A percentile compares a stretch with the other conserved stretches of the same genome.
phyloP scores from a whole-genome alignment of 2,797 vertebrate genomes.

The Gambusia yucatana region DNA sequence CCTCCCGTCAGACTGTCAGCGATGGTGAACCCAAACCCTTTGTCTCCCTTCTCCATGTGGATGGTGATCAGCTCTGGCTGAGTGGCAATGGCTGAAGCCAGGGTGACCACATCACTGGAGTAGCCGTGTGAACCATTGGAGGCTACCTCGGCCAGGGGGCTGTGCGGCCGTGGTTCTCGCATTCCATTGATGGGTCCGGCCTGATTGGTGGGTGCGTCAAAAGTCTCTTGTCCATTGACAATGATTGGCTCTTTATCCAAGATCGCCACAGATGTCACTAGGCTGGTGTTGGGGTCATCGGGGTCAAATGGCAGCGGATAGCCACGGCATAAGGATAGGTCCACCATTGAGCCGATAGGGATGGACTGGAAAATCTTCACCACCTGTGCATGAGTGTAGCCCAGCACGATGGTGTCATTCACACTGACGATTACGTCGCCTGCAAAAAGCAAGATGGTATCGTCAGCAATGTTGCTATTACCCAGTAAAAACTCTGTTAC shows the following conservation, averaged over 20 bases:
- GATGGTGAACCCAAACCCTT: constrained; percentile 98
- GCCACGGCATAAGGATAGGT: constrained; percentile 96
- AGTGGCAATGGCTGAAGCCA: constrained; percentile 96
- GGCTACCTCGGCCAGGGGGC: constrained; percentile 75
- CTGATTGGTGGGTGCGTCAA: constrained; percentile 85
- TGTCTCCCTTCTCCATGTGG: constrained; percentile 97
- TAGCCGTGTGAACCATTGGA: constrained; percentile 87
- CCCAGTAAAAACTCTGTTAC: constrained; percentile 1
- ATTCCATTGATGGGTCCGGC: constrained; percentile 81
- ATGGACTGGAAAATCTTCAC: constrained; percentile 99
- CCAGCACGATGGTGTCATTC: constrained; percentile 96
- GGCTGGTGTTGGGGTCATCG: constrained; percentile 96
- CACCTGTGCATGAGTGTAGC: constrained; percentile 98
- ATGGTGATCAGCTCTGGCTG: constrained; percentile 98
- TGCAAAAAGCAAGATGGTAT: constrained; percentile 51
- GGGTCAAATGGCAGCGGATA: constrained; percentile 98
- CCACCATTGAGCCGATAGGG: constrained; percentile 96
- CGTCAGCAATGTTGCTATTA: constrained; percentile 22
- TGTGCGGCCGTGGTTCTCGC: constrained; percentile 84
- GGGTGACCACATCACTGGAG: constrained; percentile 91
- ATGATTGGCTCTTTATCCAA: constrained; percentile 98
- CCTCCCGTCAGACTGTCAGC: constrained; percentile 94
- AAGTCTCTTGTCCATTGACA: constrained; percentile 94
- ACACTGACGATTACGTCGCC: constrained; percentile 98
- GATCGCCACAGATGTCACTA: constrained; percentile 98